phyloP scores from a whole-genome alignment of 1,140 invertebrate species.

The Odontomachus brunneus region DNA sequence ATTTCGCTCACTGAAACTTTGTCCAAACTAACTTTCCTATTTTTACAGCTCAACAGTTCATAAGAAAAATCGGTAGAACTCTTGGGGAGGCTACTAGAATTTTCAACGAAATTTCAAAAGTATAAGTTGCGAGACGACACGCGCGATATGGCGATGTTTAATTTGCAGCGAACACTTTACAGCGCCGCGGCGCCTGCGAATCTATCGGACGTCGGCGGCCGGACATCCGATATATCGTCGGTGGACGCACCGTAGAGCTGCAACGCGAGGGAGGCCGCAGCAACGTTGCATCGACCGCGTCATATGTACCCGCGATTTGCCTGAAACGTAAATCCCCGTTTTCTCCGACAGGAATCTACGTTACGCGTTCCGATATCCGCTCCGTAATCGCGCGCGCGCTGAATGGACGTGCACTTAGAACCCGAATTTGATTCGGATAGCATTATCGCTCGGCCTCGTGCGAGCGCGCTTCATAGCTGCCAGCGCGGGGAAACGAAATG shows the following conservation, averaged over 20 bases:
- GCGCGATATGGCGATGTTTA: conserved; percentile 61
- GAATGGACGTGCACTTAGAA: conserved; percentile 10
- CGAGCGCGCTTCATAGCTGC: conserved; percentile 10
- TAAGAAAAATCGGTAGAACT: too few species aligned
- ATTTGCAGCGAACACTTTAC: conserved; percentile 66
- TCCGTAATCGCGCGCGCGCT: background rate
- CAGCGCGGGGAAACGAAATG: conserved; percentile 11
- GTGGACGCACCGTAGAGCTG: conserved; percentile 58
- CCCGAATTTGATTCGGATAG: conserved; percentile 39
- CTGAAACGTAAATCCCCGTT: conserved; percentile 33
- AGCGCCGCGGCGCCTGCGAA: conserved; percentile 47
- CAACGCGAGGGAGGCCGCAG: conserved; percentile 44
- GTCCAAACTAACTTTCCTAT: too few species aligned
- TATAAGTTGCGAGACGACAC: conserved; percentile 24
- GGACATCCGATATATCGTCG: conserved; percentile 67
- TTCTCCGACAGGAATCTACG: conserved; percentile 17
- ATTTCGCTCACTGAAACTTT: too few species aligned
- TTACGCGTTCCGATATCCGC: conserved; percentile 1
- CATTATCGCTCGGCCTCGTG: conserved; percentile 12
- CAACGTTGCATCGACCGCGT: conserved; percentile 52
- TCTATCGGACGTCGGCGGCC: conserved; percentile 71
- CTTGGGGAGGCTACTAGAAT: too few species aligned
- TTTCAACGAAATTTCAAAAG: too few species aligned
- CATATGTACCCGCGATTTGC: conserved; percentile 32
- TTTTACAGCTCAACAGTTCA: too few species aligned